These are phyloP conservation scores for Nothocercus julius DNA, from an alignment of 2,113 vertebrate species.

Conservation along the genomic window DNA sequence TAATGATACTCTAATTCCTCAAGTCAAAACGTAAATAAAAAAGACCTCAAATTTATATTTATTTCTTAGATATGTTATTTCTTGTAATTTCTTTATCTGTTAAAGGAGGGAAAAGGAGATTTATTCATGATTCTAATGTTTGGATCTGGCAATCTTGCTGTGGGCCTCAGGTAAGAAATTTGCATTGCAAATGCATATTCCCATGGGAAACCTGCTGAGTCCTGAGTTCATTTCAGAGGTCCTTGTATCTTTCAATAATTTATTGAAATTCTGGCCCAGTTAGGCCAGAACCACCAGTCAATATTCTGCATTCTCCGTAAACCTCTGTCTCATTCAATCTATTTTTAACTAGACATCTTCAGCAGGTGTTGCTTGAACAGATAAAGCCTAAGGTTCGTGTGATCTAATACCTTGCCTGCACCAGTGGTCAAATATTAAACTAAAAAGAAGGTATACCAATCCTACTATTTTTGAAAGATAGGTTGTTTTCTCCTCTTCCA, in stretches of 20 bases:
- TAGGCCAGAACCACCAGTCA: background rate
- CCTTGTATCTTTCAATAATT: background rate
- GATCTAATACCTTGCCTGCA: background rate
- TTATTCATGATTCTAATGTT: background rate
- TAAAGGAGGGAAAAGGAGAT: background rate
- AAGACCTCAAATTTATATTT: background rate
- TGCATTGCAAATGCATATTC: conserved; percentile 34
- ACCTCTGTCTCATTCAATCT: background rate
- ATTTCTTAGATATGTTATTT: background rate
- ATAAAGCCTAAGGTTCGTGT: background rate
- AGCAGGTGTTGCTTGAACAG: background rate
- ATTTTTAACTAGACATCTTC: background rate
- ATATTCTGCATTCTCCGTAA: background rate
- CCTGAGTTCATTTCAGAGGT: conserved; percentile 24
- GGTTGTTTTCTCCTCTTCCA: background rate
- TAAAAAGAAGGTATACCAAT: background rate
- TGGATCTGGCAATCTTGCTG: background rate
- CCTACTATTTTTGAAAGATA: background rate
- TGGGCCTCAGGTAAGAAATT: conserved; percentile 5
- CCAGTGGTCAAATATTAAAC: background rate
- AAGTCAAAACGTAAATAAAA: background rate
- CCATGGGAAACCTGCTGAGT: conserved; percentile 48
- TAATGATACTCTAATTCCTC: background rate
- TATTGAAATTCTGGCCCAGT: background rate
- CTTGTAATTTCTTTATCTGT: background rate